These are phyloP conservation scores for Aviceda subcristata DNA, from an alignment of 2,113 vertebrate species.

Conservation along the genomic window DNA sequence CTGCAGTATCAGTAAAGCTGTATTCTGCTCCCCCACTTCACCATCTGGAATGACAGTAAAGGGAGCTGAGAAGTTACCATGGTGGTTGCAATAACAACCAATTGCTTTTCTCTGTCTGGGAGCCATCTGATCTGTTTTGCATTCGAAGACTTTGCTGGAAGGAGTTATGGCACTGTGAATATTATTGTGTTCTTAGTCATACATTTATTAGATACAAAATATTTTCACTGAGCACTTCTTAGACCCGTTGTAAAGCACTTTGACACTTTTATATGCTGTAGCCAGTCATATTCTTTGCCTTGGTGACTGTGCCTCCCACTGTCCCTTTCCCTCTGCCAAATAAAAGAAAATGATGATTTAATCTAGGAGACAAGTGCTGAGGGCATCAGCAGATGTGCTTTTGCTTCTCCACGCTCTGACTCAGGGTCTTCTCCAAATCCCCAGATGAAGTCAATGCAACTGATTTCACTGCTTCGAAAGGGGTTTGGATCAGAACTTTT, in stretches of 20 bases:
- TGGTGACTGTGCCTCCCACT: neutral
- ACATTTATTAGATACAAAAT: slow-evolving; percentile 33
- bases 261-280: neutral
- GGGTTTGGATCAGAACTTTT: neutral
- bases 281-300: neutral
- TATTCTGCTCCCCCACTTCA: neutral
- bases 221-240: slow-evolving; percentile 9
- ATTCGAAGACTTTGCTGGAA: slow-evolving; percentile 24
- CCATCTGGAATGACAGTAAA: neutral
- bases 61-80: neutral
- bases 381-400: neutral
- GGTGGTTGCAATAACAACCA: neutral
- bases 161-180: neutral
- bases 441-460: neutral
- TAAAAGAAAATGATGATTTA: neutral
- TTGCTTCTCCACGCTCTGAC: neutral
- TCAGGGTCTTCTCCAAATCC: neutral
- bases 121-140: slow-evolving; percentile 13
- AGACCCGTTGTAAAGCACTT: neutral
- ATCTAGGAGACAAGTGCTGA: neutral
- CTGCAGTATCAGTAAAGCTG: neutral
- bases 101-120: neutral
- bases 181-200: slow-evolving; percentile 11
- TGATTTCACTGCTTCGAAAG: neutral
- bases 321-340: neutral